These are phyloP conservation scores for Leptopterna dolabrata DNA, from an alignment of 2,888 invertebrate species.

Conservation along the genomic window DNA sequence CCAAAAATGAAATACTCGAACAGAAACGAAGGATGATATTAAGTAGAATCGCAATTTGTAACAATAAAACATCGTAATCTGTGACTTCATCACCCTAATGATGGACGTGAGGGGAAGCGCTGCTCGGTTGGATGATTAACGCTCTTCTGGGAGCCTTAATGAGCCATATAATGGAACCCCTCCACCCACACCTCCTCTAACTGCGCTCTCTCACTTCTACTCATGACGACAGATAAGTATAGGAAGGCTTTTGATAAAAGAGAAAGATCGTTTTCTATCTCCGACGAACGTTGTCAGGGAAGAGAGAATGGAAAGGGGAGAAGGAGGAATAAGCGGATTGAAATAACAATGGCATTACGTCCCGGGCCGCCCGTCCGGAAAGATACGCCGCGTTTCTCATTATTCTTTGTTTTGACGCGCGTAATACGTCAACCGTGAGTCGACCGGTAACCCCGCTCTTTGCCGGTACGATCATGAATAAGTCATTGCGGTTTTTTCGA, in stretches of 20 bases:
- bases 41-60: not conserved
- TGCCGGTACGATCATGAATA: not conserved
- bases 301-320: not conserved
- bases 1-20: too few relatives aligned
- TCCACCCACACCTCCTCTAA: too few relatives aligned
- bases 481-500: not conserved
- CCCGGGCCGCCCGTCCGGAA: conserved; percentile 13
- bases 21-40: not conserved
- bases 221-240: not conserved
- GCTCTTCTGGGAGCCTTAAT: not conserved
- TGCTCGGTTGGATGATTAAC: not conserved
- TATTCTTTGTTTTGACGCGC: conserved; percentile 31
- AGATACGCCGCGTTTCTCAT: conserved; percentile 32
- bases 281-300: not conserved
- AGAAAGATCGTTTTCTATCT: not conserved
- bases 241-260: not conserved
- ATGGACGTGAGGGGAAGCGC: not conserved
- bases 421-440: conserved; percentile 26
- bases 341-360: conserved; percentile 37
- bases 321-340: conserved; percentile 22
- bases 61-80: conserved; percentile 1
- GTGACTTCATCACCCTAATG: not conserved
- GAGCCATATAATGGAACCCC: conserved; percentile 26
- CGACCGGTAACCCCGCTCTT: not conserved
- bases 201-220: too few relatives aligned